Evolutionary conservation across 2,797 vertebrate genomes (phyloP).

Genomic region (Sebastes nivosus): DNA sequence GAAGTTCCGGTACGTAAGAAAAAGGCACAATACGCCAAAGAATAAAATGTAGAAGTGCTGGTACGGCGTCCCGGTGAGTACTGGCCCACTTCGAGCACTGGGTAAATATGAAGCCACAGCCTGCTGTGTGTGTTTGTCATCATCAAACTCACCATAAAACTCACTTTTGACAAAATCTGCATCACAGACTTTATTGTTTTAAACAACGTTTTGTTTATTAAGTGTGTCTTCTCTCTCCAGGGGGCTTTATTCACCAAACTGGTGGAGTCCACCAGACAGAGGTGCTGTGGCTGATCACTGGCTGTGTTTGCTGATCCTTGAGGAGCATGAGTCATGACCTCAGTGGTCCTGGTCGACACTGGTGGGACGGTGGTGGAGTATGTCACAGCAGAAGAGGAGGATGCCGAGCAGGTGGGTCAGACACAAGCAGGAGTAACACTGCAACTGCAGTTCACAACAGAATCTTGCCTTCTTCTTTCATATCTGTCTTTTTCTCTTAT

Average conservation of each 20-base stretch:
- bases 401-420: conserved; percentile 75
- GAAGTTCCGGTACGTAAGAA: no score
- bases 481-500: neutral
- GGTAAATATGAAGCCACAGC: no score
- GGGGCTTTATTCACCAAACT: neutral
- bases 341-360: conserved; percentile 89
- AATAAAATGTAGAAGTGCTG: no score
- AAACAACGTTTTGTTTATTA: neutral
- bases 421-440: neutral
- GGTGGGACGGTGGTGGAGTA: conserved; percentile 90
- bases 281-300: conserved; percentile 16
- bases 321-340: conserved; percentile 92
- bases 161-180: neutral
- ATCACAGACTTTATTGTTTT: neutral
- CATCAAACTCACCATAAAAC: neutral
- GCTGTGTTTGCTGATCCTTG: conserved; percentile 9
- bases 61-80: no score
- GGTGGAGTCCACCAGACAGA: conserved; percentile 31
- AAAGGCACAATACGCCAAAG: no score
- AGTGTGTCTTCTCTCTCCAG: conserved; percentile 30
- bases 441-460: neutral
- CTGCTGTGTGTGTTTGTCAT: neutral
- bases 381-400: conserved; percentile 84
- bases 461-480: no score
- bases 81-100: no score